These are phyloP conservation scores for Saturnia pavonia DNA, from an alignment of 2,888 invertebrate genomes.

Conservation along the genomic window DNA sequence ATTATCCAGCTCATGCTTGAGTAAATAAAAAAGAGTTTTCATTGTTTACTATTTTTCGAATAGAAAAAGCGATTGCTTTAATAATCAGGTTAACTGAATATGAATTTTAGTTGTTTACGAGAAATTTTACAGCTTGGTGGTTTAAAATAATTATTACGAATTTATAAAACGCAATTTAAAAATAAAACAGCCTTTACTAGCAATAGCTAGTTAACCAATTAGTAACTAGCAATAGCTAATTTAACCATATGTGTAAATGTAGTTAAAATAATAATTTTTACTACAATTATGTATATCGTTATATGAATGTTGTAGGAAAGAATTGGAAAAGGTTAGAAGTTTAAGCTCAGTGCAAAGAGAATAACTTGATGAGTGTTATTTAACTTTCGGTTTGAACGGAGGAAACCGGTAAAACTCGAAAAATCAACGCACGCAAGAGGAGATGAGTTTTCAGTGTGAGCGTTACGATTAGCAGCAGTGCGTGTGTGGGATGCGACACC, in stretches of 20 bases:
- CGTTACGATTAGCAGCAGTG: conserved; percentile 39
- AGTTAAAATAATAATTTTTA: background rate
- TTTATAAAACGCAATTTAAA: background rate
- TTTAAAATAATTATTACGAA: background rate
- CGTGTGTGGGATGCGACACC: conserved; percentile 47
- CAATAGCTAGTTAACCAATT: background rate
- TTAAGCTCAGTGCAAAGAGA: background rate
- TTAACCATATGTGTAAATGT: too few species aligned
- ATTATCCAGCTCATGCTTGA: background rate
- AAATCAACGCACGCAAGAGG: conserved; percentile 53
- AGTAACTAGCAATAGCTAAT: too few species aligned
- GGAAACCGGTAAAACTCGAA: conserved; percentile 43
- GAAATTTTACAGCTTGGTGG: background rate
- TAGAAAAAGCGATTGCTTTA: background rate
- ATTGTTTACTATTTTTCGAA: background rate
- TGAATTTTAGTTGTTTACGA: background rate
- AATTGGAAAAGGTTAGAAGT: background rate
- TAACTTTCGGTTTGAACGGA: background rate
- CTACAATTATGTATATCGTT: background rate
- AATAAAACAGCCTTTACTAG: background rate
- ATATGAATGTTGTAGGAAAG: background rate
- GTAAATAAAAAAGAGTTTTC: background rate
- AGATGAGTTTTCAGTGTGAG: conserved; percentile 46
- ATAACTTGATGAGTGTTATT: conserved; percentile 3
- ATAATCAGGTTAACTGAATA: background rate